Percentiles rank a stretch among this genome's conserved stretches.
phyloP scores from a whole-genome alignment of 2,113 vertebrate genomes.

The Brienomyrus longianalis region DNA sequence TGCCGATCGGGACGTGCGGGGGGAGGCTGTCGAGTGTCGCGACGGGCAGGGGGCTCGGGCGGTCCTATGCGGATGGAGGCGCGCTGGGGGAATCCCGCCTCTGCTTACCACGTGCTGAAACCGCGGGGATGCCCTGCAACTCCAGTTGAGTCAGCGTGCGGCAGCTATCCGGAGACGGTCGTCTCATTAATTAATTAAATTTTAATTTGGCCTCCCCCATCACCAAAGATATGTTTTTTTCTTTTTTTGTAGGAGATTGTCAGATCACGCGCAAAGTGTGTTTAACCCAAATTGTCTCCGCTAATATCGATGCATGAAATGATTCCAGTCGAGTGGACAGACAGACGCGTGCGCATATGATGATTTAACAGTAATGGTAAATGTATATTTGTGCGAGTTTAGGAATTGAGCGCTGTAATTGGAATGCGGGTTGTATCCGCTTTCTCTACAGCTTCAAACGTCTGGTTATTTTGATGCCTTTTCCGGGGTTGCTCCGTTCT shows the following conservation, averaged over 20 bases:
- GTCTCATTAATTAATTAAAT: constrained; percentile 46
- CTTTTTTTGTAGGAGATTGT: not conserved
- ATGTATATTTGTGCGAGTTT: not conserved
- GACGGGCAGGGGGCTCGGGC: not conserved
- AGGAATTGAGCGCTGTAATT: not conserved
- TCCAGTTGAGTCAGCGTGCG: constrained; percentile 27
- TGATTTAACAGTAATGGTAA: not conserved
- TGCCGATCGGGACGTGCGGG: not conserved
- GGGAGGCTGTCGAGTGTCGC: not conserved
- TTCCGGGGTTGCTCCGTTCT: not conserved
- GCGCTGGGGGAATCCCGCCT: not conserved
- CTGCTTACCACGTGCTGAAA: not conserved
- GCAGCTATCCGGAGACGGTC: constrained; percentile 30
- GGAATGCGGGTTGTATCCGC: not conserved
- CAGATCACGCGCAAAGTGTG: not conserved
- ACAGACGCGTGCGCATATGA: not conserved
- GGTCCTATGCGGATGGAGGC: not conserved
- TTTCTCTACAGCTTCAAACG: not conserved
- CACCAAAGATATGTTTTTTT: constrained; percentile 5
- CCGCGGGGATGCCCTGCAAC: constrained; percentile 29
- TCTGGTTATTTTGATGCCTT: not conserved
- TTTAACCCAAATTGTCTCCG: not conserved
- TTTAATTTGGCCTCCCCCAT: constrained; percentile 43
- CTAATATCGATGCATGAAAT: not conserved
- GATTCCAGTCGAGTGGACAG: not conserved